Percentiles rank a stretch among this genome's conserved stretches.
These are phyloP conservation scores for Mionectes macconnelli DNA, from an alignment of 2,113 vertebrate genomes.

Conservation along the genomic window DNA sequence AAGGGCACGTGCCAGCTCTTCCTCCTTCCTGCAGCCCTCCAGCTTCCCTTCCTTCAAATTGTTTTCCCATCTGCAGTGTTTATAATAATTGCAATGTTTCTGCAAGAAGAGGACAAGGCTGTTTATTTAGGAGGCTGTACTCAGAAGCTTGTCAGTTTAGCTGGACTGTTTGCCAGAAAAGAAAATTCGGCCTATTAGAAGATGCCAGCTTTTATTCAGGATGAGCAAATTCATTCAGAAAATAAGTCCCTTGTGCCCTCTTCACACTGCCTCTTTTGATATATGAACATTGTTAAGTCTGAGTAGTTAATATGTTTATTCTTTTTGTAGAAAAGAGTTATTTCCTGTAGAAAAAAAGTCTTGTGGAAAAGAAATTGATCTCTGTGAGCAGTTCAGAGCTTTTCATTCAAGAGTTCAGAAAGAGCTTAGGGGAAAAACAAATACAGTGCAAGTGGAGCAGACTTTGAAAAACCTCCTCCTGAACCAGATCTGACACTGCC, in stretches of 20 bases:
- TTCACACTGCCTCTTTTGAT: slow-evolving; percentile 17
- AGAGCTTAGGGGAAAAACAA: neutral
- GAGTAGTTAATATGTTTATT: neutral
- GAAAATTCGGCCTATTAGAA: slow-evolving; percentile 1
- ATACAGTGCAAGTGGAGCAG: neutral
- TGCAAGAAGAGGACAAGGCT: neutral
- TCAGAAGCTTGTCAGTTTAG: slow-evolving; percentile 15
- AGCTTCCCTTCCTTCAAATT: neutral
- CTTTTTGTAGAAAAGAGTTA: neutral
- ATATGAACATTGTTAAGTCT: neutral
- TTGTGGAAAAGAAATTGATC: neutral
- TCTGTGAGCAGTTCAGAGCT: neutral
- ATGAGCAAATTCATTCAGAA: slow-evolving; percentile 42
- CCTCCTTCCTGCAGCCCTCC: neutral
- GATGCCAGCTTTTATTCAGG: slow-evolving; percentile 48
- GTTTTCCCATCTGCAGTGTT: slow-evolving; percentile 16
- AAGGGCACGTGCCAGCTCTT: neutral
- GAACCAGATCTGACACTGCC: neutral
- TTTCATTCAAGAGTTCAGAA: slow-evolving; percentile 1
- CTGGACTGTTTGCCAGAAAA: neutral
- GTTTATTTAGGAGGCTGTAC: slow-evolving; percentile 26
- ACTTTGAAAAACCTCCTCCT: neutral
- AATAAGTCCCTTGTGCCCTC: neutral
- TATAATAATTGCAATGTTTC: slow-evolving; percentile 29
- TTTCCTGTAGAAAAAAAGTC: slow-evolving; percentile 37